Percentiles rank a stretch among this genome's conserved stretches.
Conservation (phyloP, 2,888 invertebrate species). For the Agrochola litura region DNA sequence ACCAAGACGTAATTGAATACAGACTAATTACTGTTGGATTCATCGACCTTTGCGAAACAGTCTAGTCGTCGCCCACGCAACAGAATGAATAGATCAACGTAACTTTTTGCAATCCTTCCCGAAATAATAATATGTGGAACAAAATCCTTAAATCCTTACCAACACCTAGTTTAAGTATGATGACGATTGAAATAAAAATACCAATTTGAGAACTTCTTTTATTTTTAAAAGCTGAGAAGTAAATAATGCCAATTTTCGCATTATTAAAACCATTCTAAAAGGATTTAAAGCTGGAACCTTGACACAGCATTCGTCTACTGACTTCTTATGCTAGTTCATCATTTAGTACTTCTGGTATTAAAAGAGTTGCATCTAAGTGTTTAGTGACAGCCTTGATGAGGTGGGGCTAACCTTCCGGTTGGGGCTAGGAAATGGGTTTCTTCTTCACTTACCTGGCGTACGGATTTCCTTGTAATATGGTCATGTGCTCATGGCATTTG, state of each 20-base stretch:
- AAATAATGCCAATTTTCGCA: not conserved
- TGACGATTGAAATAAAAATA: not conserved
- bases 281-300: slow-evolving; percentile 24
- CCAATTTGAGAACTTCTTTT: not conserved
- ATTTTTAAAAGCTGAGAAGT: not conserved
- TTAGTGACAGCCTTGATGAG: slow-evolving; percentile 45
- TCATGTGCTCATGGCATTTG: slow-evolving; percentile 20
- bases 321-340: slow-evolving; percentile 41
- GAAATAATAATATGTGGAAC: not conserved
- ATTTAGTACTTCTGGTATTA: slow-evolving; percentile 57
- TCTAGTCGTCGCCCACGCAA: not conserved
- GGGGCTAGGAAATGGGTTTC: slow-evolving; percentile 55
- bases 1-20: no score
- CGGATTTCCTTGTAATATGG: slow-evolving; percentile 48
- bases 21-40: not conserved
- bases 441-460: slow-evolving; percentile 39
- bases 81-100: not conserved
- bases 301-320: slow-evolving; percentile 8
- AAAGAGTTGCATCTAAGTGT: slow-evolving; percentile 53
- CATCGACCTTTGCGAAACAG: not conserved
- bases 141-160: not conserved
- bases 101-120: not conserved
- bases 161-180: not conserved
- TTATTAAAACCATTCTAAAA: not conserved
- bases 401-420: slow-evolving; percentile 47